Evolutionary conservation across 1,140 invertebrate species (phyloP).

Genomic region (Anastatus disparis): DNA sequence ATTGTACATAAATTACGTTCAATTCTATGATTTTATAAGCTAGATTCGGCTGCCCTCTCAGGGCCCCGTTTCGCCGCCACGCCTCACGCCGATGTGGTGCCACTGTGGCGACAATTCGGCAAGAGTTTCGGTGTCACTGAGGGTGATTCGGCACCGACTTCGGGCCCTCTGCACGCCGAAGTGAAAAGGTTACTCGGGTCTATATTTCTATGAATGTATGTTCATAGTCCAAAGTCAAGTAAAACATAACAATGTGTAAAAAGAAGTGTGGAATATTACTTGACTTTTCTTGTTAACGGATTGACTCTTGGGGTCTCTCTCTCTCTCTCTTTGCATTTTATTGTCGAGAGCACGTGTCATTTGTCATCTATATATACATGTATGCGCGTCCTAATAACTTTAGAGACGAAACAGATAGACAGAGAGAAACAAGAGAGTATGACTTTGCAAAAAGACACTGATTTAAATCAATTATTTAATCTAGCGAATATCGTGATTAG

Average conservation of each 20-base stretch:
- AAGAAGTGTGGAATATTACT: constrained; percentile 16
- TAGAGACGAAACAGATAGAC: neutral
- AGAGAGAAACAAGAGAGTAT: constrained; percentile 4
- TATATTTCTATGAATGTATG: neutral
- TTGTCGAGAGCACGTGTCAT: neutral
- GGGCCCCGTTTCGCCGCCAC: too few species aligned
- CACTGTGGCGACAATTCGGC: too few species aligned
- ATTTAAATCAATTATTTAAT: neutral
- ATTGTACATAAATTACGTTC: too few species aligned
- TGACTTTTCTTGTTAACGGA: constrained; percentile 19
- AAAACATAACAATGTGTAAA: neutral
- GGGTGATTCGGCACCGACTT: too few species aligned
- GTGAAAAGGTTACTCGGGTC: too few species aligned
- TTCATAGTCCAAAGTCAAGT: neutral
- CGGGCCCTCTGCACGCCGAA: too few species aligned
- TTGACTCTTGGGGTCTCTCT: neutral
- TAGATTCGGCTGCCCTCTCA: too few species aligned
- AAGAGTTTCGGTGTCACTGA: too few species aligned
- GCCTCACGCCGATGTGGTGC: too few species aligned
- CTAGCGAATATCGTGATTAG: neutral
- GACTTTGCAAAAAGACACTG: neutral
- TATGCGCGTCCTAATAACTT: neutral
- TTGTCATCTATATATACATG: too few species aligned
- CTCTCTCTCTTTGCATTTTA: too few species aligned
- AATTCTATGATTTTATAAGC: too few species aligned